Base-by-base conservation (phyloP, 1,140 invertebrate genomes). In the Neuroterus valhalla region DNA sequence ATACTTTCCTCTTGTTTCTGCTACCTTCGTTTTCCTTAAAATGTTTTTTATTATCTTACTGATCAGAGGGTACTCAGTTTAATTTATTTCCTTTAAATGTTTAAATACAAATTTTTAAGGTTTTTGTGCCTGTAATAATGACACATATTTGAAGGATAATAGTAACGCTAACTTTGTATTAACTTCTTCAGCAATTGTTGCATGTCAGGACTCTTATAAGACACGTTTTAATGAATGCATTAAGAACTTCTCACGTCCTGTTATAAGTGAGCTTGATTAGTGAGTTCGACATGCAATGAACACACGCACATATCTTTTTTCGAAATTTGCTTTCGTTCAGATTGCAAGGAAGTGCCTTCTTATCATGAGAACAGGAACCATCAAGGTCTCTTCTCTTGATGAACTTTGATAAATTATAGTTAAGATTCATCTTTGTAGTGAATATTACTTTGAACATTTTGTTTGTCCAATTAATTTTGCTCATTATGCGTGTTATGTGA, bases 81-180 rank as follows among this genome's bases (percentile, higher is more conserved):
- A 38, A 38, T 38, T 38, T 38, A 38, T 38, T 38, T 38, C 10
- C 6, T 0, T 38, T 10, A 10, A 31, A 31, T 5, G 31, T 31
- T 2, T 5, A 8, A 38, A 38, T 38, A 10, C 10, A 8, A 38
- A 10, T 5, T 38, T 8, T 38, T 38, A 38, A 38, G 31, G 6
- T 38, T 38, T 0, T 38, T 8, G 31, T 10, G 31, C 10, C 3
- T 62, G 26, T n/a, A 31, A 38, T 12, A 26, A 62, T n/a, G 26
- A 62, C 55, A n/a, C 23, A 31, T n/a, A 38, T 62, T 62, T 38
- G 10, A 21, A 21, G 1, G 12, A 14, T 31, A 38, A 62, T 31
- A 62, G 15, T 62, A 26, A 62, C 31, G 26, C 23, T 23, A 62
- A 62, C 55, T n/a, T 62, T 62, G 26, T 62, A 62, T 62, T 3